These are phyloP conservation scores for Coluber constrictor DNA, from an alignment of 2,797 vertebrate genomes.

Conservation along the genomic window DNA sequence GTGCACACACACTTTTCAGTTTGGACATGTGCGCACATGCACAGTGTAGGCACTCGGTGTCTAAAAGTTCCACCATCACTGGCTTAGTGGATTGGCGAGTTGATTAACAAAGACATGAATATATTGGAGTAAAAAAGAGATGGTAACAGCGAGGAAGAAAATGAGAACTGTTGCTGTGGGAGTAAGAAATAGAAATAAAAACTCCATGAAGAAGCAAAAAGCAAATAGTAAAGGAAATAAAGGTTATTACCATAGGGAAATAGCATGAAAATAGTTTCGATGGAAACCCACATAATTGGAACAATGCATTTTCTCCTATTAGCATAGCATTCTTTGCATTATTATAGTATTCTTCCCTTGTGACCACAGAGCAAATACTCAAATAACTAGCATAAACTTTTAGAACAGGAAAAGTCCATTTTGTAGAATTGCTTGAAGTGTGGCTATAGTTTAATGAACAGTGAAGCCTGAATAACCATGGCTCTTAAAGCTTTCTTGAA, in stretches of 20 bases:
- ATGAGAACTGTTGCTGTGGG: background rate
- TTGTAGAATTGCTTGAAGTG: background rate
- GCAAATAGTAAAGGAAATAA: background rate
- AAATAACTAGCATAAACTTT: background rate
- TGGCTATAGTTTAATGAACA: background rate
- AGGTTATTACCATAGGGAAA: background rate
- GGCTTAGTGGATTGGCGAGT: fast-evolving
- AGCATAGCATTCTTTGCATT: background rate
- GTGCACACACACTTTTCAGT: too few relatives aligned
- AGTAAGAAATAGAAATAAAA: background rate
- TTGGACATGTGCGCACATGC: too few relatives aligned
- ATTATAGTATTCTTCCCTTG: background rate
- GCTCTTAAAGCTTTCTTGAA: background rate
- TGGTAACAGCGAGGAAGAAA: background rate
- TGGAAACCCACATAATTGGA: background rate
- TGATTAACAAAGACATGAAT: background rate
- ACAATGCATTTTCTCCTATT: background rate
- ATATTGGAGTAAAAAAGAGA: background rate
- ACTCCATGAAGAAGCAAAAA: background rate
- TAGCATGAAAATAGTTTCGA: background rate
- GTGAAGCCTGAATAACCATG: background rate
- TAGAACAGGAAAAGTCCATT: background rate
- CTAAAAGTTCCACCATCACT: too few relatives aligned
- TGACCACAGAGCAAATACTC: background rate
- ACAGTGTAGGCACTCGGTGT: too few relatives aligned